phyloP scores from a whole-genome alignment of 2,888 invertebrate species.

The Taenaris catops region DNA sequence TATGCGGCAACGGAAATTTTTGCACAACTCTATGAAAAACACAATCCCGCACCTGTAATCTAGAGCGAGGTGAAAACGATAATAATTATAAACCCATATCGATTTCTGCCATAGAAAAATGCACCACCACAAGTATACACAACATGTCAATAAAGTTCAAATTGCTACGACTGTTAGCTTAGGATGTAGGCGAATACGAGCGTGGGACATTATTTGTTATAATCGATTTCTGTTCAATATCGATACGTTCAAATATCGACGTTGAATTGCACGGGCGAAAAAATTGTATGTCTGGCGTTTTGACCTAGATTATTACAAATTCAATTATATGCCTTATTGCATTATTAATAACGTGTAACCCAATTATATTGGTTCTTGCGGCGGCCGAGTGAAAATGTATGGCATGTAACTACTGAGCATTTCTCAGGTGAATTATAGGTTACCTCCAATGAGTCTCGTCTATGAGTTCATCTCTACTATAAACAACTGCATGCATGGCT shows the following conservation, averaged over 20 bases:
- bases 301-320: too few relatives aligned
- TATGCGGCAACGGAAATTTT: constrained; percentile 1
- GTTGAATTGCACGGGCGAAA: constrained; percentile 40
- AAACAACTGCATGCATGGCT: too few relatives aligned
- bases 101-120: constrained; percentile 3
- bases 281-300: too few relatives aligned
- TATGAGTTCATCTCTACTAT: too few relatives aligned
- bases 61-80: constrained; percentile 28
- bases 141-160: not conserved
- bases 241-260: constrained; percentile 49
- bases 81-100: constrained; percentile 18
- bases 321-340: too few relatives aligned
- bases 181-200: constrained; percentile 19
- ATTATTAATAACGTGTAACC: too few relatives aligned
- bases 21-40: constrained; percentile 3
- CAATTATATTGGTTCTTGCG: too few relatives aligned
- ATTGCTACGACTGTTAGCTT: constrained; percentile 1
- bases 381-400: too few relatives aligned
- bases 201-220: constrained; percentile 64
- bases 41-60: constrained; percentile 21
- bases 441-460: too few relatives aligned
- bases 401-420: too few relatives aligned
- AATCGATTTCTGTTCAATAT: constrained; percentile 55
- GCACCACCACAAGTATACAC: not conserved
- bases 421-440: too few relatives aligned